Conservation (phyloP, 2,888 invertebrate species). For the Drosophila longiperda region DNA sequence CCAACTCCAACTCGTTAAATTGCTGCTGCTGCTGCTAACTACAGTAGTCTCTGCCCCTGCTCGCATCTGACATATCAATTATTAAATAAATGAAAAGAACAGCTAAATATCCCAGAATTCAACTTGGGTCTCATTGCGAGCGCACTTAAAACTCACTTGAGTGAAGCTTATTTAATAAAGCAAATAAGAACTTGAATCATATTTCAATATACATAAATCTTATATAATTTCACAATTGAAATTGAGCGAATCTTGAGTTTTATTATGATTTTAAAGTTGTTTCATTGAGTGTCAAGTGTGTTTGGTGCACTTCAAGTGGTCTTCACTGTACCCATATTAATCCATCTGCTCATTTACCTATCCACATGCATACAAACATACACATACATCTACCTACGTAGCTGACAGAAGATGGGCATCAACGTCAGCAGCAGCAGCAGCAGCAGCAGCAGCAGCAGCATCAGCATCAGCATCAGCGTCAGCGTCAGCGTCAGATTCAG, state of each 20-base stretch:
- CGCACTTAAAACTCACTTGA: background rate
- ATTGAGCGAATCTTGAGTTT: background rate
- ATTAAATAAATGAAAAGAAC: background rate
- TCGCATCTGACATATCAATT: background rate
- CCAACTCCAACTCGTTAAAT: constrained; percentile 27
- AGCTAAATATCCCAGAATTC: background rate
- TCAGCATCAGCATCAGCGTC: background rate
- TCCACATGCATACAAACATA: background rate
- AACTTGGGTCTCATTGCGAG: no score
- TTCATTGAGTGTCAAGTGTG: background rate
- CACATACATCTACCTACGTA: constrained; percentile 28
- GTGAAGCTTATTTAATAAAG: background rate
- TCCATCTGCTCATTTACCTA: constrained; percentile 5
- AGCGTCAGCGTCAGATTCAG: constrained; percentile 7
- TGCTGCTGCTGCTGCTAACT: constrained; percentile 1
- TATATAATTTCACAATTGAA: background rate
- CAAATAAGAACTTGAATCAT: background rate
- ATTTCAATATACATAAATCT: background rate
- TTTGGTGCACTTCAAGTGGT: background rate
- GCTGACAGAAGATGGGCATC: constrained; percentile 19
- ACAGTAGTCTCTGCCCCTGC: constrained; percentile 21
- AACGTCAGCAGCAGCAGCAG: constrained; percentile 8
- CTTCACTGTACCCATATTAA: constrained; percentile 1
- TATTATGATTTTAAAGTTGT: background rate
- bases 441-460: constrained; percentile 4